A percentile compares a stretch with the other conserved stretches of the same genome.
Evolutionary conservation across 2,113 vertebrate species (phyloP).

Genomic region (Ginglymostoma cirratum): DNA sequence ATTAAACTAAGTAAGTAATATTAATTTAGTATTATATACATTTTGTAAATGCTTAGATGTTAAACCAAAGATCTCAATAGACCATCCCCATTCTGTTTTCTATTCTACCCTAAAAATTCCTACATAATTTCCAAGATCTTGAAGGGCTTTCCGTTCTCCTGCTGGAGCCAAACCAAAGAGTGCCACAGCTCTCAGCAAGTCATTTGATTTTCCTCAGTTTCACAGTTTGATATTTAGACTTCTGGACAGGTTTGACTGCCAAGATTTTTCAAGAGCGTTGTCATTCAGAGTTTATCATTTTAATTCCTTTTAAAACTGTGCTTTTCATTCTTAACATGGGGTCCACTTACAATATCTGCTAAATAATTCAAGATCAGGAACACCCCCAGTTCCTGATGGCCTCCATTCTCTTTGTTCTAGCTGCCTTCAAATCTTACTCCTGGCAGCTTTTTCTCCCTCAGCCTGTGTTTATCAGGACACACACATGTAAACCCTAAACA

Average conservation of each 20-base stretch:
- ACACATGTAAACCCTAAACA: background rate
- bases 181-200: background rate
- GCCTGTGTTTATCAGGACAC: too few relatives aligned
- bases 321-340: background rate
- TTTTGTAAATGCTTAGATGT: background rate
- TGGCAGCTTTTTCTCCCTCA: too few relatives aligned
- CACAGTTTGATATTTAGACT: background rate
- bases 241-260: background rate
- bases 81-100: background rate
- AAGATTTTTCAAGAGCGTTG: background rate
- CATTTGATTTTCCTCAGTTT: background rate
- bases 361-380: too few relatives aligned
- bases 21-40: background rate
- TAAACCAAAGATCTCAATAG: background rate
- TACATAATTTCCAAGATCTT: background rate
- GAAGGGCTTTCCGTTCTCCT: background rate
- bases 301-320: background rate
- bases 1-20: background rate
- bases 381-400: too few relatives aligned
- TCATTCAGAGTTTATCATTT: background rate
- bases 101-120: background rate
- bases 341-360: too few relatives aligned
- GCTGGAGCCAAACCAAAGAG: background rate
- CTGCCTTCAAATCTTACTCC: too few relatives aligned
- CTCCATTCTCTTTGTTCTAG: too few relatives aligned